Conservation (phyloP, 2,888 invertebrate genomes). For the Drosophila robusta region DNA sequence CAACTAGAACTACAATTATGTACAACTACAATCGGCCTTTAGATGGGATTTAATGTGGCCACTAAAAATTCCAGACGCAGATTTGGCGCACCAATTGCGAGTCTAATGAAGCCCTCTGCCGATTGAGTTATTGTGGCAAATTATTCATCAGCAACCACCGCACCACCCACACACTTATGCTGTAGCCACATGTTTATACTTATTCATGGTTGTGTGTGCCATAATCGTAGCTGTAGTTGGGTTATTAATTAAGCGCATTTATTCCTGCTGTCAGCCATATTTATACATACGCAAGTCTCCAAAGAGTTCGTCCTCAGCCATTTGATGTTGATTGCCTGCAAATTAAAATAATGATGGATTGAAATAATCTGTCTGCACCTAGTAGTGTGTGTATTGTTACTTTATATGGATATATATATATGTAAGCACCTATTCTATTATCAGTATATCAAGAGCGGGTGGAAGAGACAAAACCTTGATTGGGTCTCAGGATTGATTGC, state of each 20-base stretch:
- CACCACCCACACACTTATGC: conserved; percentile 11
- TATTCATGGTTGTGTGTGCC: conserved; percentile 32
- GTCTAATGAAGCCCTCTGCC: conserved; percentile 66
- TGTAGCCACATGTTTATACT: conserved; percentile 41
- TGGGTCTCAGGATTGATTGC: conserved; percentile 19
- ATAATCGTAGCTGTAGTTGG: conserved; percentile 39
- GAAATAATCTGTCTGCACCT: conserved; percentile 17
- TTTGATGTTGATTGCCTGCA: conserved; percentile 64
- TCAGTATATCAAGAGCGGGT: conserved; percentile 1
- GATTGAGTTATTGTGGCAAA: conserved; percentile 74
- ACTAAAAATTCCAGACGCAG: conserved; percentile 65
- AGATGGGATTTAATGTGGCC: conserved; percentile 62
- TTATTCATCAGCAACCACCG: conserved; percentile 45
- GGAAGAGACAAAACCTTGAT: neutral
- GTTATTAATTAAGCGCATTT: conserved; percentile 42
- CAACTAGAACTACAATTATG: conserved; percentile 13
- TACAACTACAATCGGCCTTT: conserved; percentile 56
- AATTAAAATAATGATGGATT: conserved; percentile 63
- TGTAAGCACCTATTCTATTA: neutral
- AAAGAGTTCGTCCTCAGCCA: conserved; percentile 66
- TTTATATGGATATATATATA: neutral
- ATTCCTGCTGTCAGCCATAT: conserved; percentile 11
- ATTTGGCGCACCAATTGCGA: conserved; percentile 36
- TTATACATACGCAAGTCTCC: conserved; percentile 65
- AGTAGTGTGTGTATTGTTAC: neutral